Evolutionary conservation across 2,888 invertebrate species (phyloP), one percentile per base, ranked within the genome.

Genomic region (Leucania comma): DNA sequence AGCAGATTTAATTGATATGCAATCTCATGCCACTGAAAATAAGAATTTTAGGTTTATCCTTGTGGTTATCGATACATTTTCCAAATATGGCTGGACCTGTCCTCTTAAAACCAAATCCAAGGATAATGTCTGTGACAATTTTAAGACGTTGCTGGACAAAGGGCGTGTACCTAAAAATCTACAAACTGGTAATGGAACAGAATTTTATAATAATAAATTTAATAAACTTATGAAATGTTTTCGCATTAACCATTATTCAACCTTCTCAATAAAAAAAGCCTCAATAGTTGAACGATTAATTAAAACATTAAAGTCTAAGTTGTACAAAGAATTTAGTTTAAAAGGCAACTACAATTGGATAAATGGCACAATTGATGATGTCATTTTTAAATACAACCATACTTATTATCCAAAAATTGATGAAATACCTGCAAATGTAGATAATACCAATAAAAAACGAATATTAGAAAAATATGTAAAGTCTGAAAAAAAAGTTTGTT

Each of bases 261-360:
- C 57, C n/a, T 57, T 35, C 22, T 58, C 58, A 35, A 35, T 35
- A 58, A 58, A 58, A 57, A 58, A 58, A 5, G 38, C 58, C 1
- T 58, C 38, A 58, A 58, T 38, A 38, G 57, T 57, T 35, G 57
- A 57, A 8, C 35, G 57, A 22, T 57, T 57, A 8, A 57, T 57
- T 8, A 57, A 24, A 24, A 58, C 58, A 58, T 24, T 58, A 3
- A 58, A 58, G 4, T 58, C 24, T 9, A 24, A 50, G n/a, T n/a
- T n/a, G n/a, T n/a, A n/a, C n/a, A n/a, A n/a, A n/a, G n/a, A n/a
- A n/a, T n/a, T n/a, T n/a, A n/a, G n/a, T n/a, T n/a, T n/a, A n/a
- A n/a, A n/a, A n/a, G n/a, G n/a, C n/a, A n/a, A n/a, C n/a, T n/a
- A n/a, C n/a, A n/a, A n/a, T n/a, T n/a, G n/a, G n/a, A n/a, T n/a